A percentile compares a stretch with the other conserved stretches of the same genome.
Evolutionary conservation across 2,113 vertebrate genomes (phyloP).

Genomic region (Pygathrix nemaeus): DNA sequence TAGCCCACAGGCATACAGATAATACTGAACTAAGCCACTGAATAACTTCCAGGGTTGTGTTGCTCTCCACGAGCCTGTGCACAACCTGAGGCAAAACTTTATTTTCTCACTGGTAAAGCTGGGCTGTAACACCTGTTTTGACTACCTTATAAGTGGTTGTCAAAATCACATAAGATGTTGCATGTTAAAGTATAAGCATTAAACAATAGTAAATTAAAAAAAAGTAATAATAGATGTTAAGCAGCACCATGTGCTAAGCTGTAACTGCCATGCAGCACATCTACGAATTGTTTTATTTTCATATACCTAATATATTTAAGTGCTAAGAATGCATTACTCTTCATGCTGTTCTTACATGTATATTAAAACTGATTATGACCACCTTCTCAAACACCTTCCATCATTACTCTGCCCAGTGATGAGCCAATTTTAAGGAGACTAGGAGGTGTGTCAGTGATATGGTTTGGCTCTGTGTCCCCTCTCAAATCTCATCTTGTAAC

Average conservation of each 20-base stretch:
- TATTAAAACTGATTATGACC: neutral
- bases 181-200: neutral
- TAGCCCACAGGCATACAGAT: neutral
- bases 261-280: neutral
- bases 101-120: neutral
- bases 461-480: no score
- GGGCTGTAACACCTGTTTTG: neutral
- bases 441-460: neutral
- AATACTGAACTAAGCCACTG: fast-evolving
- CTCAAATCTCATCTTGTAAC: no score
- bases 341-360: neutral
- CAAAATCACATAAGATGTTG: neutral
- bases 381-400: neutral
- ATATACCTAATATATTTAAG: neutral
- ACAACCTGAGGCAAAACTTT: neutral
- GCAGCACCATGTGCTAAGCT: neutral
- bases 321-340: neutral
- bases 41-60: neutral
- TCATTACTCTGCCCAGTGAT: neutral
- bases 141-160: neutral
- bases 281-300: neutral
- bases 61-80: neutral
- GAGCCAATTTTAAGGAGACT: neutral
- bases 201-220: neutral
- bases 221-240: neutral